These are phyloP conservation scores for Acronicta psi DNA, from an alignment of 2,888 invertebrate genomes.

Conservation along the genomic window DNA sequence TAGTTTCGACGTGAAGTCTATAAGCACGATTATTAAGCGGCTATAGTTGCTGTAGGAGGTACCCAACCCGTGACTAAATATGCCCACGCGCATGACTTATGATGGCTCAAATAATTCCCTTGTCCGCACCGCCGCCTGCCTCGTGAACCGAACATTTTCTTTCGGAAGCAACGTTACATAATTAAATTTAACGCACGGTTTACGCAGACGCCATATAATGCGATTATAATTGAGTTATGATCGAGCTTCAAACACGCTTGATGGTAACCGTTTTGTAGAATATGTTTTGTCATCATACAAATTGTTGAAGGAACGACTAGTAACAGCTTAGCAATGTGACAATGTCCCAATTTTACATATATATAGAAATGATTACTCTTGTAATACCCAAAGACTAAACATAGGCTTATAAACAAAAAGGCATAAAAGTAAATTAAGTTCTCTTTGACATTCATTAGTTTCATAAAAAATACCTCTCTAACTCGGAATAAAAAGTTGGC, in stretches of 20 bases:
- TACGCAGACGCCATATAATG: slow-evolving; percentile 75
- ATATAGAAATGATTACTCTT: slow-evolving; percentile 32
- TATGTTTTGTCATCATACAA: slow-evolving; percentile 29
- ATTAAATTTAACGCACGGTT: slow-evolving; percentile 84
- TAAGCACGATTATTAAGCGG: slow-evolving; percentile 73
- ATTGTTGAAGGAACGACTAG: slow-evolving; percentile 38
- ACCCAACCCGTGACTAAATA: slow-evolving; percentile 82
- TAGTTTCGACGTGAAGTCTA: slow-evolving; percentile 73
- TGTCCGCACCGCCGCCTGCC: slow-evolving; percentile 52
- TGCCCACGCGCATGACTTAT: slow-evolving; percentile 83
- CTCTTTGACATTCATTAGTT: slow-evolving; percentile 84
- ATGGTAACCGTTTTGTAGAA: slow-evolving; percentile 52
- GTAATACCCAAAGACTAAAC: slow-evolving; percentile 29
- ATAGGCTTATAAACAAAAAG: slow-evolving; percentile 45
- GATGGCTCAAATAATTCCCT: slow-evolving; percentile 75
- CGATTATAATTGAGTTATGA: slow-evolving; percentile 78
- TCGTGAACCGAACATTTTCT: slow-evolving; percentile 64
- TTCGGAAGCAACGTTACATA: slow-evolving; percentile 77
- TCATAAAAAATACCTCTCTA: slow-evolving; percentile 72
- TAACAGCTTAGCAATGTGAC: slow-evolving; percentile 17
- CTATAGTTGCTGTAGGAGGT: slow-evolving; percentile 73
- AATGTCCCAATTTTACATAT: neutral
- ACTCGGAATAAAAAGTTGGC: slow-evolving; percentile 69
- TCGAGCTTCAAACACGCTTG: slow-evolving; percentile 66
- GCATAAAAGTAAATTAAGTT: slow-evolving; percentile 70